phyloP scores from a whole-genome alignment of 2,113 vertebrate genomes.

The Tauraco erythrolophus region DNA sequence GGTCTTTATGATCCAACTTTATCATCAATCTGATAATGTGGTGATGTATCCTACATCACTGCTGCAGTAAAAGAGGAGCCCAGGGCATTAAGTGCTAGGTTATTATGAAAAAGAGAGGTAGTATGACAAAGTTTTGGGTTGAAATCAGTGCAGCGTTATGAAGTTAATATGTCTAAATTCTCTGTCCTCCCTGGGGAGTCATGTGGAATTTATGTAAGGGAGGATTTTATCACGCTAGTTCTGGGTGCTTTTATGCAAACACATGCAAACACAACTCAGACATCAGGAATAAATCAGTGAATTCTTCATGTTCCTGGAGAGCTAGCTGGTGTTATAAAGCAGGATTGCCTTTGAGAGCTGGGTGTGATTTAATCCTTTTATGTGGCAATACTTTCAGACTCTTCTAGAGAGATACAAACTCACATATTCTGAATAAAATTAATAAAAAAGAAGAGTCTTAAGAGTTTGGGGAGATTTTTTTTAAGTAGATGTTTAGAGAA shows the following conservation, averaged over 20 bases:
- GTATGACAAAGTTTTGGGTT: background rate
- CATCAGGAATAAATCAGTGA: background rate
- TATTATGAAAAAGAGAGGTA: background rate
- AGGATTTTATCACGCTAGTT: background rate
- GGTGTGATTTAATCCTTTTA: background rate
- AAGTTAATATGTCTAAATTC: background rate
- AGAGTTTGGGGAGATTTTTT: background rate
- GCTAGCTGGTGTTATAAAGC: background rate
- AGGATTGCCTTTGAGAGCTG: background rate
- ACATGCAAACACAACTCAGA: background rate
- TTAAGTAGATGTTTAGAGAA: background rate
- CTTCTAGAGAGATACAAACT: background rate
- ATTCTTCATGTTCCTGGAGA: background rate
- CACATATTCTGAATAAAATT: background rate
- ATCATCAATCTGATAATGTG: too few relatives aligned
- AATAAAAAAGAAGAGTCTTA: background rate
- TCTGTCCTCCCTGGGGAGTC: background rate
- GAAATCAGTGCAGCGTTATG: background rate
- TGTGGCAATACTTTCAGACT: background rate
- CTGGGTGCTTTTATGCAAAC: background rate
- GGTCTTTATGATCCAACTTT: too few relatives aligned
- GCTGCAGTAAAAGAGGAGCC: background rate
- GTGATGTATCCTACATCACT: too few relatives aligned
- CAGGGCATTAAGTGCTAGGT: background rate
- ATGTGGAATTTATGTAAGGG: background rate